phyloP scores from a whole-genome alignment of 2,113 vertebrate species.

The Nanorana parkeri region DNA sequence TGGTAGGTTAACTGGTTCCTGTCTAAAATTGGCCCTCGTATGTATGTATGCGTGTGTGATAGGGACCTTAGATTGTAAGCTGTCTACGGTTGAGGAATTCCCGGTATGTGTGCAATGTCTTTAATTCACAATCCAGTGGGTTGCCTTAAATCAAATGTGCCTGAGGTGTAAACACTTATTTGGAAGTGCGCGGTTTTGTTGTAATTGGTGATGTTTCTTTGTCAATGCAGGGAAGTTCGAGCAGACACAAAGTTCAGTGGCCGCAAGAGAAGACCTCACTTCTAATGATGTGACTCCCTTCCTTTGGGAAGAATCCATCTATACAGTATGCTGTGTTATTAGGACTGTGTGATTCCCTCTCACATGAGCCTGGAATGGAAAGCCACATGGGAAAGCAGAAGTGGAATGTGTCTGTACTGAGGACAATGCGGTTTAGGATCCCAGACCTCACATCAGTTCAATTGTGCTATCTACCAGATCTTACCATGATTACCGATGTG shows the following conservation, averaged over 20 bases:
- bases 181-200: too few relatives aligned
- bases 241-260: constrained; percentile 90
- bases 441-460: background rate
- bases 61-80: too few relatives aligned
- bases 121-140: too few relatives aligned
- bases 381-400: background rate
- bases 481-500: too few relatives aligned
- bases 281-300: constrained; percentile 64
- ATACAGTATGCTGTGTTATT: background rate
- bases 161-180: too few relatives aligned
- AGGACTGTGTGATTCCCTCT: background rate
- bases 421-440: background rate
- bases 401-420: background rate
- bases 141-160: too few relatives aligned
- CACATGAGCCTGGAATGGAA: background rate
- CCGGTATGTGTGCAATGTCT: too few relatives aligned
- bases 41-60: too few relatives aligned
- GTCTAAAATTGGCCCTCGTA: too few relatives aligned
- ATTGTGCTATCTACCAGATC: too few relatives aligned
- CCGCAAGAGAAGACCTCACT: constrained; percentile 85
- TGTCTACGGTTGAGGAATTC: too few relatives aligned
- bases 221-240: constrained; percentile 83
- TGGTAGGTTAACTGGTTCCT: too few relatives aligned
- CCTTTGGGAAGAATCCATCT: background rate
- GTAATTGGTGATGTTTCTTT: constrained; percentile 7